Base-by-base conservation (phyloP, 2,113 vertebrate species). In the Vombatus ursinus region DNA sequence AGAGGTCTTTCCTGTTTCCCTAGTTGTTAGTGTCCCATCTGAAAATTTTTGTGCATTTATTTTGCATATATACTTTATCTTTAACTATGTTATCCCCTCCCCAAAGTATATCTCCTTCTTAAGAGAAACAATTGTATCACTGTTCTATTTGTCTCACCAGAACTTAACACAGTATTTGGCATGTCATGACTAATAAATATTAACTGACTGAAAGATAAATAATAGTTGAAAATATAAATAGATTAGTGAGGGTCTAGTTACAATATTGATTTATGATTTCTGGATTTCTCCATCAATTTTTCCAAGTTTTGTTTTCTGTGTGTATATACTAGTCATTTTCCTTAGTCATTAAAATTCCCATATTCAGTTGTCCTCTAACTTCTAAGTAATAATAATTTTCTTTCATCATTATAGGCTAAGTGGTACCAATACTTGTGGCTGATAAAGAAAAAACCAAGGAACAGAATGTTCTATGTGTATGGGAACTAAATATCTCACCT, bases 371-470 rank as follows among this genome's bases (percentile, higher is more conserved):
- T n/a, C 52, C 8, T 50, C 8, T 97, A 92, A 7, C 22, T 95
- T 37, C 54, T 93, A 96, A 96, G 96, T 96, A 93, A 90, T 91
- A 24, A 89, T 94, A 96, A 96, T n/a, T 95, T 95, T 96, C 92
- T n/a, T 57, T 77, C 61, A 9, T 25, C 52, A 90, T 53, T 49
- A 77, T 90, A 97, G n/a, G 91, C 96, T 89, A 96, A 95, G 91
- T 92, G n/a, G 91, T 93, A 44, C 7, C 25, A 91, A 23, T 90
- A 84, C n/a, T 77, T 77, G 19, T 93, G 8, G 95, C 94, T n/a
- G 52, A 57, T 97, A 93, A 92, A 47, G 97, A 96, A 92, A 50
- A 96, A 23, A 52, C 24, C 52, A 96, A 89, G 84, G 91, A 92
- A 50, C 49, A 91, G 61, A 96, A 90, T 94, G 94, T 96, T 91